Base-by-base conservation (phyloP, 2,113 vertebrate species). In the Phrynosoma blainvillii region DNA sequence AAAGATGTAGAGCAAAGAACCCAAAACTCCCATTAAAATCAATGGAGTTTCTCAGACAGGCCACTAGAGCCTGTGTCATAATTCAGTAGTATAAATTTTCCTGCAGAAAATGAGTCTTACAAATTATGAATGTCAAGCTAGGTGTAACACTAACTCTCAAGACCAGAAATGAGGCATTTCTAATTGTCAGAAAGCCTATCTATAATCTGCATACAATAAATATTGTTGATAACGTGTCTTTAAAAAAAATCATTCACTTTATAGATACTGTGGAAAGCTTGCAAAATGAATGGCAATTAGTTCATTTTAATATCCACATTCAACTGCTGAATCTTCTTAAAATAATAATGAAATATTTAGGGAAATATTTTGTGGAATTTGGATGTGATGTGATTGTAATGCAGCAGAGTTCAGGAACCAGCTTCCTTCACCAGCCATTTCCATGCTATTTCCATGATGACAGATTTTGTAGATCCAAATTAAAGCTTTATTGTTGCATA, bases 271-370 rank as follows among this genome's bases (percentile, higher is more conserved):
- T 92, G 89, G 92, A 93, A 90, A 94, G 89, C 84, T 93, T 90
- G 21, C 76, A 84, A 77, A 54, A 92, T 65, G 3, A 94, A 95
- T 95, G 93, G 87, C 93, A 96, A 95, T 97, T 96, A 97, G 95
- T 89, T 95, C 74, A 87, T 92, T 90, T 87, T 93, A 95, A 96
- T 94, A 96, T 94, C 87, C 73, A 93, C 93, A 91, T 95, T 95
- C 79, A 52, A 20, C 1, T 42, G 14, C 16, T 36, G 42, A 23
- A 68, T 78, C 25, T 47, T 2, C 74, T 66, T 47, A 78, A 66
- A 85, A 77, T 30, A 27, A 65, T 30, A 83, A 42, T 68, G 27
- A 77, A 83, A 77, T 82, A n/a, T 74, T 82, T 62, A 83, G 75
- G 12, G 30, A 82, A 54, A 47, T 47, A 47, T 47, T 36, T 36